Percentiles rank a stretch among this genome's conserved stretches.
Evolutionary conservation across 2,113 vertebrate genomes (phyloP).

Genomic region (Callopanchax toddi): DNA sequence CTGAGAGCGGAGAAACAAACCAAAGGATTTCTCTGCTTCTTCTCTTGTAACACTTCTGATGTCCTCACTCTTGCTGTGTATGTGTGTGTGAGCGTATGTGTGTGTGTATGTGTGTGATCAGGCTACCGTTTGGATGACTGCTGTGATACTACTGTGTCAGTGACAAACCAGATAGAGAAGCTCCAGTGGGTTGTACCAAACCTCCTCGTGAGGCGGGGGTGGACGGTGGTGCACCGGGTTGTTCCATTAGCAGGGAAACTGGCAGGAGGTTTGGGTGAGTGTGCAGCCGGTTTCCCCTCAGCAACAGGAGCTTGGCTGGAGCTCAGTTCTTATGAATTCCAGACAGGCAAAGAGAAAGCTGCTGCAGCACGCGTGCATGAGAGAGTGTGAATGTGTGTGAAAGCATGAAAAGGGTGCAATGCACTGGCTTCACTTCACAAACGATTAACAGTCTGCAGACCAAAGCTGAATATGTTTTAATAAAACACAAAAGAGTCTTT

Average conservation of each 20-base stretch:
- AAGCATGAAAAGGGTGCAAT: slow-evolving; percentile 5
- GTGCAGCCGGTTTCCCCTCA: slow-evolving; percentile 66
- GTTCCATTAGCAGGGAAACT: slow-evolving; percentile 52
- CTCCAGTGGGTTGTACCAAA: slow-evolving; percentile 76
- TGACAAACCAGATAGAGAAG: slow-evolving; percentile 71
- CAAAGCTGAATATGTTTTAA: not conserved
- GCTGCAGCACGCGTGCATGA: slow-evolving; percentile 1
- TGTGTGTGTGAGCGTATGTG: slow-evolving; percentile 18
- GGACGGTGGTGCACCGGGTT: slow-evolving; percentile 39
- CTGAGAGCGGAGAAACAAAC: slow-evolving; percentile 25
- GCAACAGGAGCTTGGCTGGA: slow-evolving; percentile 60
- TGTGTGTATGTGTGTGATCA: slow-evolving; percentile 21
- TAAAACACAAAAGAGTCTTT: not conserved
- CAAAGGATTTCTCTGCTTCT: slow-evolving; percentile 44
- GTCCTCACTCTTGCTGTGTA: slow-evolving; percentile 44
- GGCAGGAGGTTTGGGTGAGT: slow-evolving; percentile 46
- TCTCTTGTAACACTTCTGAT: slow-evolving; percentile 35
- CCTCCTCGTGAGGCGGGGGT: slow-evolving; percentile 62
- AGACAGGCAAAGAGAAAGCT: slow-evolving; percentile 45
- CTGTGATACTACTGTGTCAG: slow-evolving; percentile 78
- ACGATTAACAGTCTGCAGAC: slow-evolving; percentile 8
- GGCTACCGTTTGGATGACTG: slow-evolving; percentile 47
- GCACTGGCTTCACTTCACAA: slow-evolving; percentile 15
- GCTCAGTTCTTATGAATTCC: slow-evolving; percentile 56
- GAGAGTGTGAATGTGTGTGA: slow-evolving; percentile 1